Conservation (phyloP, 1,140 invertebrate species). For the Camponotus vicinus region DNA sequence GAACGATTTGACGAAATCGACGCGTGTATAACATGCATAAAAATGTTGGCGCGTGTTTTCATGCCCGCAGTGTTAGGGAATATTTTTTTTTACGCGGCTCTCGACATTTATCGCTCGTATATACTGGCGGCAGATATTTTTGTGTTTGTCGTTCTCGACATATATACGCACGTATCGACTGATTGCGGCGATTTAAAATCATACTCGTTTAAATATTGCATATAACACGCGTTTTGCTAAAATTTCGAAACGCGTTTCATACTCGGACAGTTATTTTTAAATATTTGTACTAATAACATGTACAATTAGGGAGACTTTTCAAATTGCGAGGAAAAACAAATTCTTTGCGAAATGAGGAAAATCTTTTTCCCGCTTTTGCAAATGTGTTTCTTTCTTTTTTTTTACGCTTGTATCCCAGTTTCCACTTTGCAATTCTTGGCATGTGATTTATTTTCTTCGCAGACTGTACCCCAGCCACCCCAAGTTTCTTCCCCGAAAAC, state of each 20-base stretch:
- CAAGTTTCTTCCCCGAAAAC: conserved; percentile 32
- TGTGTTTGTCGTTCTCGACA: conserved; percentile 48
- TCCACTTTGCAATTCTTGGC: neutral
- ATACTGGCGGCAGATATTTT: conserved; percentile 49
- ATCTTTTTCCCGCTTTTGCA: neutral
- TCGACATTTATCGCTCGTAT: conserved; percentile 60
- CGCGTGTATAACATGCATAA: conserved; percentile 39
- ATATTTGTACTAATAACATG: conserved; percentile 2
- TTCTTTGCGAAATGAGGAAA: neutral
- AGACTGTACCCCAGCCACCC: conserved; percentile 61
- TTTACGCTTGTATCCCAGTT: neutral
- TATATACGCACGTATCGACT: conserved; percentile 66
- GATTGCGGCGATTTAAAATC: conserved; percentile 66
- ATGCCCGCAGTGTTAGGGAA: conserved; percentile 15
- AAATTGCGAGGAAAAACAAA: neutral
- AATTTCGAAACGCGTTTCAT: conserved; percentile 47
- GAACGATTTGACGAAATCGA: conserved; percentile 77
- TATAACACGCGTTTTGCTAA: conserved; percentile 31
- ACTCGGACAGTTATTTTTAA: neutral
- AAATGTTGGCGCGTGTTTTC: conserved; percentile 7
- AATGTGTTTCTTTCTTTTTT: neutral
- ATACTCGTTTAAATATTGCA: conserved; percentile 67
- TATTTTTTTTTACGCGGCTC: conserved; percentile 68
- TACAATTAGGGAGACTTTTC: neutral
- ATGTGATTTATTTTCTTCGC: conserved; percentile 62